Base-by-base conservation (phyloP, 2,888 invertebrate species). In the Acanthosepion pharaonis region DNA sequence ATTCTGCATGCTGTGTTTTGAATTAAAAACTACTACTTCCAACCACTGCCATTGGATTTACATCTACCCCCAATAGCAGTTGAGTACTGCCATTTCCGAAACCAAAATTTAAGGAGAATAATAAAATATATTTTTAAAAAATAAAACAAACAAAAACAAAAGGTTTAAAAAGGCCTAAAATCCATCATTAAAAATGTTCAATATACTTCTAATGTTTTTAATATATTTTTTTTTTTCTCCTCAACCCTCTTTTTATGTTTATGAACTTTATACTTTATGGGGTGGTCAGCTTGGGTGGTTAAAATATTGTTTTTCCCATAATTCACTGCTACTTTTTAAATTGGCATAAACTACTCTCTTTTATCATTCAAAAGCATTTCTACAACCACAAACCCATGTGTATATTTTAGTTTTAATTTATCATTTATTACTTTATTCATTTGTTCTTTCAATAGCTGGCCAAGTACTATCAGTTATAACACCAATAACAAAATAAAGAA, bases 21-120 rank as follows among this genome's bases (percentile, higher is more conserved):
- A 78, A 33, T 15, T 78, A 78, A 78, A 78, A 78, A 78, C 78
- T 78, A 18, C 78, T 78, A 78, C n/a, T 78, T 78, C 78, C n/a
- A 78, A 78, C 33, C 78, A 78, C 78, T 78, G 78, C 78, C 78
- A 78, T 78, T 78, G n/a, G 78, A n/a, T 33, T 33, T n/a, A 33
- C 78, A 78, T n/a, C 78, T 78, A 78, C 78, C 78, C 78, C n/a
- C 78, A 78, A 78, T 78, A 78, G 78, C 78, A 78, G 78, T 78
- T 78, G 78, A 18, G 78, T 78, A 78, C 9, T 78, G 78, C 78
- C 78, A 78, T 78, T 78, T 78, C 78, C 78, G n/a, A 78, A 78
- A n/a, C 78, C 78, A 78, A 33, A n/a, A 78, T 78, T n/a, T 78
- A 11, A 78, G n/a, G 20, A 33, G n/a, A 33, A 78, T 18, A n/a